Percentiles rank a stretch among this genome's conserved stretches.
Conservation (phyloP, 1,140 invertebrate genomes). For the Drosophila littoralis region DNA sequence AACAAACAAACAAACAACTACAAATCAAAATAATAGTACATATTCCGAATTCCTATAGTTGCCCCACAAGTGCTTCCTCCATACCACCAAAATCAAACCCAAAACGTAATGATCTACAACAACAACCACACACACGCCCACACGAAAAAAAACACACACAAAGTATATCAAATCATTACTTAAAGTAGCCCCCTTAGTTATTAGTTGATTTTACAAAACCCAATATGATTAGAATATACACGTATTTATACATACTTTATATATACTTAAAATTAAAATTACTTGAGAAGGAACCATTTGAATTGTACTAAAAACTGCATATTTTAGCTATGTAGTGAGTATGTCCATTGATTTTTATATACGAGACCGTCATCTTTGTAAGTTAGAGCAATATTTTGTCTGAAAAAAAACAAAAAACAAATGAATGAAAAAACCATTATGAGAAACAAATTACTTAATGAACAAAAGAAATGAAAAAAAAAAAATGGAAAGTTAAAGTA, state of each 20-base stretch:
- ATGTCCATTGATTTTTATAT: slow-evolving; percentile 63
- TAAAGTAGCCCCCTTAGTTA: slow-evolving; percentile 73
- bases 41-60: slow-evolving; percentile 63
- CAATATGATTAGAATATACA: slow-evolving; percentile 55
- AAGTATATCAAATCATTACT: slow-evolving; percentile 72
- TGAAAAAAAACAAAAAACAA: slow-evolving; percentile 42
- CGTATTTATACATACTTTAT: slow-evolving; percentile 42
- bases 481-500: slow-evolving; percentile 35
- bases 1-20: slow-evolving; percentile 12
- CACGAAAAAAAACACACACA: slow-evolving; percentile 27
- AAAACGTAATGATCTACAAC: slow-evolving; percentile 19
- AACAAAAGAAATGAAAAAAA: slow-evolving; percentile 9
- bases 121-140: slow-evolving; percentile 27
- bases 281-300: slow-evolving; percentile 49
- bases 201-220: slow-evolving; percentile 64
- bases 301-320: slow-evolving; percentile 44
- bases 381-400: slow-evolving; percentile 62
- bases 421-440: slow-evolving; percentile 16
- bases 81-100: slow-evolving; percentile 54
- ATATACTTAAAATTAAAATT: slow-evolving; percentile 48
- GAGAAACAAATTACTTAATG: slow-evolving; percentile 58
- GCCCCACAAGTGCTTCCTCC: slow-evolving; percentile 75
- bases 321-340: slow-evolving; percentile 38
- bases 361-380: slow-evolving; percentile 46
- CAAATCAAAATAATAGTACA: slow-evolving; percentile 51